phyloP scores from a whole-genome alignment of 1,140 invertebrate species.

The Bombus haemorrhoidalis region DNA sequence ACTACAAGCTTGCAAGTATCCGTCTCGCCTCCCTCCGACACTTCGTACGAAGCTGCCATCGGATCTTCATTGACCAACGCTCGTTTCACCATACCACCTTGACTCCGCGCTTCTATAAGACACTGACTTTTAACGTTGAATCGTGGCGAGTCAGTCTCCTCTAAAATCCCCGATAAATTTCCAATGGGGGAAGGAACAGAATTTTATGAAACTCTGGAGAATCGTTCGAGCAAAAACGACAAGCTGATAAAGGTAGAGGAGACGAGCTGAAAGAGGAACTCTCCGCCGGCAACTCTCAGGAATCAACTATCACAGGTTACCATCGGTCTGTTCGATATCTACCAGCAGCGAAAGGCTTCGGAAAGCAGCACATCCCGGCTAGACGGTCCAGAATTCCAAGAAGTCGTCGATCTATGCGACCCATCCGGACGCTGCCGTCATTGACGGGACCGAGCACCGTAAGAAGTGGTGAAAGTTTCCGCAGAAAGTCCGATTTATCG shows the following conservation, averaged over 20 bases:
- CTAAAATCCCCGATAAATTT: constrained; percentile 6
- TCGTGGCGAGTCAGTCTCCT: neutral
- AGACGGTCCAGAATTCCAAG: neutral
- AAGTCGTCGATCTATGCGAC: neutral
- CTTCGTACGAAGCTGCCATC: neutral
- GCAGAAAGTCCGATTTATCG: constrained; percentile 50
- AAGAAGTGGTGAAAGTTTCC: constrained; percentile 24
- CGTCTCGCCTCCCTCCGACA: neutral
- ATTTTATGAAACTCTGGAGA: neutral
- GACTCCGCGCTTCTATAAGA: neutral
- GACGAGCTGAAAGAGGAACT: neutral
- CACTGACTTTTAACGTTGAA: neutral
- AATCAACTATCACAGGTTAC: constrained; percentile 29
- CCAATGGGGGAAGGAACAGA: neutral
- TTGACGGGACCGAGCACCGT: neutral
- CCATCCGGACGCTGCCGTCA: neutral
- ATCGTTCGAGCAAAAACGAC: neutral
- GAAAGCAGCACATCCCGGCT: neutral
- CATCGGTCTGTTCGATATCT: constrained; percentile 18
- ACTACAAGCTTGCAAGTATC: neutral
- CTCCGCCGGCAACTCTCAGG: neutral
- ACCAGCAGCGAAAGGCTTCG: too few species aligned
- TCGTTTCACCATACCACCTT: neutral
- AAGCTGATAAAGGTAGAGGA: neutral
- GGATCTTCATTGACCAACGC: neutral